Base-by-base conservation (phyloP, 2,797 vertebrate genomes). In the Lemur catta region DNA sequence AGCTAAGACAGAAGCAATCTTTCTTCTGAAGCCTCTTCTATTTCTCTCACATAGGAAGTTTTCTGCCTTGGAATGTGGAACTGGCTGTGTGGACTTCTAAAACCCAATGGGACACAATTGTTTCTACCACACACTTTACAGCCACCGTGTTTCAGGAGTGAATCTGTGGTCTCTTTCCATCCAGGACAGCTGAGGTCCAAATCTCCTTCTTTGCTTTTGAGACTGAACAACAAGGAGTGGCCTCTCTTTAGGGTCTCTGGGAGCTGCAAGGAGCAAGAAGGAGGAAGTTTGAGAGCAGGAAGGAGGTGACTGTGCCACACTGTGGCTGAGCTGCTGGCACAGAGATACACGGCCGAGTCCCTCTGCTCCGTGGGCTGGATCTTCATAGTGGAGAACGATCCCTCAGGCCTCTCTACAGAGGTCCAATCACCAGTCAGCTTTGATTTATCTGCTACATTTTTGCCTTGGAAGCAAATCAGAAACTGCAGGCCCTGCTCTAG, bases 11-110 rank as follows among this genome's bases (percentile, higher is more conserved):
- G 7, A 7, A 7, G 15, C 33, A 17, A 3, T 17, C 61, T 63
- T 63, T 63, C 14, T 33, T 65, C 14, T 65, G 33, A n/a, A n/a
- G 61, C 14, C 30, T 65, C 61, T n/a, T n/a, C 14, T n/a, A 33
- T 18, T 65, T 65, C 6, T 65, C 30, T 65, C 61, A n/a, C 61
- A 15, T 65, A 7, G 14, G 30, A 65, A 65, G 1, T 50, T 11
- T 1, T 7, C 61, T 38, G n/a, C 24, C 14, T 38, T 12, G 14
- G 28, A 43, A n/a, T 0, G 1, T 0, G 1, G 38, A 50, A 8
- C 52, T 76, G 14, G 3, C 12, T n/a, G 15, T 22, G 24, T 35
- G 35, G 26, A 48, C 1, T 24, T 69, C 41, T 28, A 15, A 12
- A 57, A 57, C 7, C 7, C 57, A 57, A 1, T 0, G 9, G 7